Evolutionary conservation across 2,797 vertebrate species (phyloP), one percentile per base, ranked within the genome.

Genomic region (Phoeniculus purpureus): DNA sequence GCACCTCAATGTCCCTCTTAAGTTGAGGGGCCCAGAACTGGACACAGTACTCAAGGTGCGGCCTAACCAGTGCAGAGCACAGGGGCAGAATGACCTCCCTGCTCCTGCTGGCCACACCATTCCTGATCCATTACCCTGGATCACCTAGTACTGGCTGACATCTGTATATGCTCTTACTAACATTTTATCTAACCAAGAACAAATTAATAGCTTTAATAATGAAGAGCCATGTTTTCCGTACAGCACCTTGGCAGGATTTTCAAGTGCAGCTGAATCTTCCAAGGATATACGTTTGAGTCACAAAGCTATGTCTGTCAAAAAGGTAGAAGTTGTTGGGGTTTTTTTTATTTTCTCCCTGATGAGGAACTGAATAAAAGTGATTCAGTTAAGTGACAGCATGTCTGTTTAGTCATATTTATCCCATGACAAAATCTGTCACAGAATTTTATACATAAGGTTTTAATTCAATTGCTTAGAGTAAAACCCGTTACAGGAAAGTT

Each of bases 101-200:
- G n/a, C n/a, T n/a, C n/a, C n/a, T n/a, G n/a, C n/a, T n/a, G n/a
- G n/a, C n/a, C n/a, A n/a, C n/a, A n/a, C n/a, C n/a, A n/a, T n/a
- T n/a, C n/a, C n/a, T n/a, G n/a, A n/a, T n/a, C n/a, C n/a, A n/a
- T 85, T 81, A 81, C 19, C 34, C 93, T 54, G 70, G 77, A 85
- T 78, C 47, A 89, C 9, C 15, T 27, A 64, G 31, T 73, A 84
- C 81, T 26, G 51, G 48, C 21, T 84, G 66, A 65, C 68, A 68
- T 51, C 23, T 55, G 26, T 65, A 73, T 20, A 26, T 50, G 34
- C 26, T 61, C 73, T 85, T 58, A 75, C 37, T 70, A 93, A 81
- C 3, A 74, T 80, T 88, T 89, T 59, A 58, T 84, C 75, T 71
- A 85, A 66, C 31, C 29, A 81, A 67, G 29, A 91, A 50, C 51